Evolutionary conservation across 2,888 invertebrate genomes (phyloP).

Genomic region (Melieria omissa): DNA sequence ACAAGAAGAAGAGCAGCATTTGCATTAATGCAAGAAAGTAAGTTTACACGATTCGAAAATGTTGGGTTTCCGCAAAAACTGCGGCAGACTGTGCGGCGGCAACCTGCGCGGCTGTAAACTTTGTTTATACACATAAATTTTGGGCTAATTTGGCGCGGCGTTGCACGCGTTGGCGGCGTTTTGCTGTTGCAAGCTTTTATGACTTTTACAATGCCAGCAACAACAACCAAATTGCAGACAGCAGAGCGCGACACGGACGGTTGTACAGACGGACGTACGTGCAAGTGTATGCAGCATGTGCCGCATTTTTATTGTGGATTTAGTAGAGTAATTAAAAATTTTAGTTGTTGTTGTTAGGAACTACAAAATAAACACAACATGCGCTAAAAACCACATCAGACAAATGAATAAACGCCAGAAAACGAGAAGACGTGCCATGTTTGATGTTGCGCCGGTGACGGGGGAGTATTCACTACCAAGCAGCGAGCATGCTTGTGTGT

Average conservation of each 20-base stretch:
- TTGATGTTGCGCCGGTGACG: conserved; percentile 9
- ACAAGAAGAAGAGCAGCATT: conserved; percentile 13
- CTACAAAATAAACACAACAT: conserved; percentile 52
- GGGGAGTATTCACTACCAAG: neutral
- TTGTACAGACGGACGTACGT: neutral
- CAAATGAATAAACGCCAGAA: neutral
- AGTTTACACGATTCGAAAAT: neutral
- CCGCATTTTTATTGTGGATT: conserved; percentile 19
- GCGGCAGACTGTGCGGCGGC: conserved; percentile 27
- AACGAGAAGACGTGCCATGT: conserved; percentile 7
- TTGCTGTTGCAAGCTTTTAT: too few species aligned
- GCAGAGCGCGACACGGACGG: conserved; percentile 12
- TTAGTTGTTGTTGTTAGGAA: conserved; percentile 22
- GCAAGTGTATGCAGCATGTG: neutral
- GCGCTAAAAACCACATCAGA: conserved; percentile 51
- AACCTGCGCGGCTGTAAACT: conserved; percentile 16
- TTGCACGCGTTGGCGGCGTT: too few species aligned
- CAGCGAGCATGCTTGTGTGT: neutral
- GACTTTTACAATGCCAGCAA: too few species aligned
- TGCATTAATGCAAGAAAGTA: conserved; percentile 6
- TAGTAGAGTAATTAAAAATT: conserved; percentile 30
- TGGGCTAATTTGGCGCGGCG: too few species aligned
- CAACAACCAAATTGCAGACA: too few species aligned
- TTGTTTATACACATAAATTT: conserved; percentile 27
- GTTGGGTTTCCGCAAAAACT: neutral